These are phyloP conservation scores for Artemisiospiza belli DNA, from an alignment of 2,113 vertebrate genomes.

Conservation along the genomic window DNA sequence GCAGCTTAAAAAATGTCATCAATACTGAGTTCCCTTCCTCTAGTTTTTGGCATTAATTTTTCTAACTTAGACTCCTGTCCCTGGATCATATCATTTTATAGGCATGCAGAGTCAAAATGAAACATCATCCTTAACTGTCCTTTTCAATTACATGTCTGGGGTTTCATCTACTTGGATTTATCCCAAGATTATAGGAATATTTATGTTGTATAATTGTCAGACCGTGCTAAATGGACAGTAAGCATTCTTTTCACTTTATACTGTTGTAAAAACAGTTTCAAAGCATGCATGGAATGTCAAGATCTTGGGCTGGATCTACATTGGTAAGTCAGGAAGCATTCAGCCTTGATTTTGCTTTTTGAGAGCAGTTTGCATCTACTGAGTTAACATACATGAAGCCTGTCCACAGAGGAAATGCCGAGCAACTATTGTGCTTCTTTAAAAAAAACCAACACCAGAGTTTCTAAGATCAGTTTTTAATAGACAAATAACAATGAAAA, in stretches of 20 bases:
- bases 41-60: constrained; percentile 29
- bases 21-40: neutral
- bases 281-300: neutral
- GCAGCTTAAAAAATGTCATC: neutral
- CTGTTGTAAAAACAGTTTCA: neutral
- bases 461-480: neutral
- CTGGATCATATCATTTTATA: constrained; percentile 32
- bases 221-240: neutral
- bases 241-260: constrained; percentile 1
- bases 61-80: neutral
- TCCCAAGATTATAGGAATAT: constrained; percentile 7
- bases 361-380: neutral
- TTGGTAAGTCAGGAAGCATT: neutral
- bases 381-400: neutral
- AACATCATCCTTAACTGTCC: constrained; percentile 49
- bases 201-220: constrained; percentile 21
- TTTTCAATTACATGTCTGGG: constrained; percentile 32
- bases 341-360: neutral
- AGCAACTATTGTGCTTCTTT: neutral
- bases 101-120: constrained; percentile 28
- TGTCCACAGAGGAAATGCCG: neutral
- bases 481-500: neutral
- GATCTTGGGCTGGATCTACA: neutral
- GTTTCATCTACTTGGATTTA: constrained; percentile 3
- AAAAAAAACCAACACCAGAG: neutral